Percentiles rank a stretch among this genome's conserved stretches.
Evolutionary conservation across 1,140 invertebrate species (phyloP).

Genomic region (Microplitis mediator): DNA sequence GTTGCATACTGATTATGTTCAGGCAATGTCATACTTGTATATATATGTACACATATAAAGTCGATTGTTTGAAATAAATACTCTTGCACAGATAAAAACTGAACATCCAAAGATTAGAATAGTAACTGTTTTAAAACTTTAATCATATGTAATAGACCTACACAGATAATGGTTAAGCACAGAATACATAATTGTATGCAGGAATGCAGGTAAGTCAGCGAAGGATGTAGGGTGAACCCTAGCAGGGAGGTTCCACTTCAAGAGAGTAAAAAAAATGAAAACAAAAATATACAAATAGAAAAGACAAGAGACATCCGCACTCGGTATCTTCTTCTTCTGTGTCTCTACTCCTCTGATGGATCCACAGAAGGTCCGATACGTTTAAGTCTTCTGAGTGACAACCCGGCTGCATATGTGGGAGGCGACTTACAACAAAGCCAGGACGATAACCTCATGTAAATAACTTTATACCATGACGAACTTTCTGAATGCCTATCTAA

Average conservation of each 20-base stretch:
- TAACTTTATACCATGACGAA: conserved; percentile 45
- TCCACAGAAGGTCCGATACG: conserved; percentile 42
- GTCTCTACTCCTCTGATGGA: conserved; percentile 3
- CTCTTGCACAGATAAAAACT: too few relatives aligned
- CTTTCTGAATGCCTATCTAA: too few relatives aligned
- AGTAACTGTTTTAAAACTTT: too few relatives aligned
- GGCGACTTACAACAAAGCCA: conserved; percentile 44
- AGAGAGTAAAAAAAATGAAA: conserved; percentile 27
- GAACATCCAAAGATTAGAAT: too few relatives aligned
- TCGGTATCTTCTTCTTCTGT: conserved; percentile 20
- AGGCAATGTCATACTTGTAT: too few relatives aligned
- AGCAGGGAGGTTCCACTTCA: conserved; percentile 54
- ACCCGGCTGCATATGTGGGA: conserved; percentile 54
- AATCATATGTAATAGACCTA: too few relatives aligned
- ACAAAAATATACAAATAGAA: conserved; percentile 29
- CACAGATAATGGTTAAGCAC: conserved; percentile 33
- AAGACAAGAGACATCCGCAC: conserved; percentile 23
- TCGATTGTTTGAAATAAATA: too few relatives aligned
- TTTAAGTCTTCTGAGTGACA: conserved; percentile 53
- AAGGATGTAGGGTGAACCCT: conserved; percentile 48
- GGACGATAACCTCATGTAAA: conserved; percentile 57
- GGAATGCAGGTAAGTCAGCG: conserved; percentile 56
- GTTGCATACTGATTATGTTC: too few relatives aligned
- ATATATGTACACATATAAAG: too few relatives aligned
- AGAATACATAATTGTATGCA: conserved; percentile 56